phyloP scores from a whole-genome alignment of 2,888 invertebrate genomes.

The Athalia rosae region DNA sequence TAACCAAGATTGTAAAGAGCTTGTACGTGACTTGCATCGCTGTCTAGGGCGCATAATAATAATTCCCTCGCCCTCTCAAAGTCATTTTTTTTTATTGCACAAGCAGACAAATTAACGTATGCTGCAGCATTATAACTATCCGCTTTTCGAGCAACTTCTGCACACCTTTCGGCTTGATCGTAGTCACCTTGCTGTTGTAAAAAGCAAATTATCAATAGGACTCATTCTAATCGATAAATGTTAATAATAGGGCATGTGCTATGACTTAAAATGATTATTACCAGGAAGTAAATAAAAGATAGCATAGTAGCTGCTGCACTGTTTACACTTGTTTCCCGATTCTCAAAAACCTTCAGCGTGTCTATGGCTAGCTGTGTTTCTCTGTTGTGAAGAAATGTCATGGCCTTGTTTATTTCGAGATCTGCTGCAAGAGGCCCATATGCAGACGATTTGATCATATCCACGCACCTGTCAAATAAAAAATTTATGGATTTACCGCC shows the following conservation, averaged over 20 bases:
- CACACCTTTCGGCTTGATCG: constrained; percentile 85
- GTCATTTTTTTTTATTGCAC: constrained; percentile 82
- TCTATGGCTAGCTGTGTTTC: constrained; percentile 88
- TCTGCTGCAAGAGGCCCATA: constrained; percentile 89
- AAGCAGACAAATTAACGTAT: constrained; percentile 90
- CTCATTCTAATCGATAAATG: not conserved
- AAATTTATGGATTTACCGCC: not conserved
- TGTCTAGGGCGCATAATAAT: constrained; percentile 84
- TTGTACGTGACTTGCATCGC: constrained; percentile 88
- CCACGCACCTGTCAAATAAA: constrained; percentile 87
- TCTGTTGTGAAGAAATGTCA: constrained; percentile 88
- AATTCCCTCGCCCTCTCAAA: constrained; percentile 83
- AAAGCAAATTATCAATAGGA: constrained; percentile 6
- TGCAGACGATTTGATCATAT: constrained; percentile 93
- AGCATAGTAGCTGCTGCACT: constrained; percentile 91
- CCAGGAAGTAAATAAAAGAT: constrained; percentile 88
- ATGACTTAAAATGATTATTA: constrained; percentile 68
- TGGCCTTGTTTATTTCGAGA: constrained; percentile 93
- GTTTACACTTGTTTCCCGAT: constrained; percentile 88
- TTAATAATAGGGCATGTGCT: not conserved
- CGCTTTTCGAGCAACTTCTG: constrained; percentile 82
- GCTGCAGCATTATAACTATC: constrained; percentile 88
- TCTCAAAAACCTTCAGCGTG: constrained; percentile 89
- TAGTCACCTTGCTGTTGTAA: constrained; percentile 84
- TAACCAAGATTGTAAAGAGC: constrained; percentile 88